phyloP scores from a whole-genome alignment of 1,140 invertebrate genomes.

The Drosophila lini region DNA sequence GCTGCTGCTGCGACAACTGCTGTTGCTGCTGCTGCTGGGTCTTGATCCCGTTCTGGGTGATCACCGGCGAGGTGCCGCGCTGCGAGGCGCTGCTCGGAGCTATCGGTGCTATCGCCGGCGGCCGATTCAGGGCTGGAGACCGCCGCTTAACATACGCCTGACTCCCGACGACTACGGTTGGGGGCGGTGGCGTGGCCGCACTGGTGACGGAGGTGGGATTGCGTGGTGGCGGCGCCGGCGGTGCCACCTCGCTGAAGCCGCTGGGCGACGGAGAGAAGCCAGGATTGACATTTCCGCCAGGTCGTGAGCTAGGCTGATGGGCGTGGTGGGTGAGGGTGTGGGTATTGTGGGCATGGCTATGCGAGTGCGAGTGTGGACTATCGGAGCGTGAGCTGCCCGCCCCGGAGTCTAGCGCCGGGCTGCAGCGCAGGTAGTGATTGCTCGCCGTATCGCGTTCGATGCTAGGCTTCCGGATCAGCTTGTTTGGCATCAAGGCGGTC shows the following conservation, averaged over 20 bases:
- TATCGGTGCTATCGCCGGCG: constrained; percentile 85
- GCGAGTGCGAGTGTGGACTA: constrained; percentile 89
- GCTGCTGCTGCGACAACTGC: constrained; percentile 89
- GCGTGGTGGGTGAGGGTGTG: constrained; percentile 65
- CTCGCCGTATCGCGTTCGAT: constrained; percentile 91
- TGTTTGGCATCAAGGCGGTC: constrained; percentile 87
- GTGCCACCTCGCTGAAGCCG: constrained; percentile 88
- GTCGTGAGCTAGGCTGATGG: constrained; percentile 33
- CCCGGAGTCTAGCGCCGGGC: constrained; percentile 93
- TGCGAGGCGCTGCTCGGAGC: constrained; percentile 86
- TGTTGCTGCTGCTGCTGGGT: constrained; percentile 91
- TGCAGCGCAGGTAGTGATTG: constrained; percentile 87
- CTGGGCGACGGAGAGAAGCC: constrained; percentile 88
- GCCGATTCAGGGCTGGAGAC: constrained; percentile 87
- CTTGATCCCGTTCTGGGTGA: constrained; percentile 87
- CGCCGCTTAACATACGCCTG: constrained; percentile 93
- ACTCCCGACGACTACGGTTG: constrained; percentile 86
- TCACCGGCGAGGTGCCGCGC: constrained; percentile 91
- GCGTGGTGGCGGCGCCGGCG: constrained; percentile 88
- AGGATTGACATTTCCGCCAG: constrained; percentile 85
- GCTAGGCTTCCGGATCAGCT: constrained; percentile 93
- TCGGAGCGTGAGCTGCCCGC: constrained; percentile 95
- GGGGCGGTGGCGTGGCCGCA: constrained; percentile 90
- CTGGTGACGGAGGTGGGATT: constrained; percentile 87
- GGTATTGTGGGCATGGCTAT: constrained; percentile 46